Percentiles rank a stretch among this genome's conserved stretches.
phyloP scores from a whole-genome alignment of 2,797 vertebrate species.

The Cetoscarus ocellatus region DNA sequence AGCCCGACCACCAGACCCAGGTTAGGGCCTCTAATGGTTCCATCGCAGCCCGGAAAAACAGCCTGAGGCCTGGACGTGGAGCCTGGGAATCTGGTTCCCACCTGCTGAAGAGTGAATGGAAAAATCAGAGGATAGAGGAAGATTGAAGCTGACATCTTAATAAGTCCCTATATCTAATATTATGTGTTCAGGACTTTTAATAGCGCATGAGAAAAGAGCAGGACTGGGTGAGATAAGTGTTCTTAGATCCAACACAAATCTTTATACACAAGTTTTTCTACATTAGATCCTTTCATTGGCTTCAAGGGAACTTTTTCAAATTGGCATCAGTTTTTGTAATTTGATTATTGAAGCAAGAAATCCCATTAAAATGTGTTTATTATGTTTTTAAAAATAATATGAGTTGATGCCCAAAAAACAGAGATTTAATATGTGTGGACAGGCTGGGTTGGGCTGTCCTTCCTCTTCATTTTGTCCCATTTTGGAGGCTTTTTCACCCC shows the following conservation, averaged over 20 bases:
- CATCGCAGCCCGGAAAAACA: conserved; percentile 54
- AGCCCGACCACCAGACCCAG: conserved; percentile 41
- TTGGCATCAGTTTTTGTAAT: conserved; percentile 25
- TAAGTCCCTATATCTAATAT: conserved; percentile 43
- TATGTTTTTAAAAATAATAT: too few species aligned
- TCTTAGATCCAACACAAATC: conserved; percentile 50
- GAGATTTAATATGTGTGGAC: too few species aligned
- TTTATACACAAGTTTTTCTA: conserved; percentile 33
- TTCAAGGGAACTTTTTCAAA: conserved; percentile 14
- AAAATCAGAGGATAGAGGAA: conserved; percentile 19
- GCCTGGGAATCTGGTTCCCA: conserved; percentile 33
- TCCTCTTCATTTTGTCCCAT: conserved; percentile 14
- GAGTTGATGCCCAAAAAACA: too few species aligned
- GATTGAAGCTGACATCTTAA: conserved; percentile 30
- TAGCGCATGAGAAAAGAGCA: conserved; percentile 23
- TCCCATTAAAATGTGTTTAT: conserved; percentile 20
- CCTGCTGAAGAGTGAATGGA: conserved; percentile 27
- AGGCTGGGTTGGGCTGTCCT: conserved; percentile 20
- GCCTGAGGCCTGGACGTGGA: conserved; percentile 28
- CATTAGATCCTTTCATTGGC: background rate
- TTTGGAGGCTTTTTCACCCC: conserved; percentile 5
- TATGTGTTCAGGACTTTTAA: conserved; percentile 14
- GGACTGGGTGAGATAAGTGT: conserved; percentile 50
- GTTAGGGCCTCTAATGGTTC: conserved; percentile 44
- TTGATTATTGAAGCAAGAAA: conserved; percentile 5